Base-by-base conservation (phyloP, 2,113 vertebrate species). In the Orcinus orca region DNA sequence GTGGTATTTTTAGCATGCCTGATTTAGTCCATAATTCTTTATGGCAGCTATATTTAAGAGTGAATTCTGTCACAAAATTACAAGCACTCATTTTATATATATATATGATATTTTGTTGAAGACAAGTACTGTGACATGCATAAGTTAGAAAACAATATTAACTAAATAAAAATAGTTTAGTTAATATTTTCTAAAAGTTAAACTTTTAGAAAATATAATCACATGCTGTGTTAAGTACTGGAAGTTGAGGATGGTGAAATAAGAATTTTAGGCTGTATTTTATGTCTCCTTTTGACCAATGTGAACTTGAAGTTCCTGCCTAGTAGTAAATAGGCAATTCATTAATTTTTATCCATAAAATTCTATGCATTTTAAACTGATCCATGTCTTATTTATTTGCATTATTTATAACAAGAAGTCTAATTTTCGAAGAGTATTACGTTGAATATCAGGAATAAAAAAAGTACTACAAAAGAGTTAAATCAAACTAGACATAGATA, bases 1-100 rank as follows among this genome's bases (percentile, higher is more conserved):
- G 70, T 85, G 25, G 1, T 97, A 95, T 93, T 94, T 97, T 97
- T 97, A 95, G 79, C 58, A 77, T 84, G 14, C 23, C 14, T 95
- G 38, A 93, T 74, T 65, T 68, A 92, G n/a, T 50, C 53, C 94
- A 96, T 89, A 93, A 95, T 93, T 80, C 86, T 94, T 70, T 74
- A 53, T 70, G 71, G 38, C 29, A 83, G 47, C 50, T 90, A 70
- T 77, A 15, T 88, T 77, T 85, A 71, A 85, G 17, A 90, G 8
- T 84, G 67, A 96, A 50, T 84, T 93, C 41, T 79, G 77, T 68
- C 73, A 50, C 2, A 88, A 88, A 76, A 77, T 95, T 88, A 77
- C 3, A 93, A 83, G 47, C 23, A 68, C 58, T 58, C 60, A 60
- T 25, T 68, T 31, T 18, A 71, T 55, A 71, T 44, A 5, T 58